Evolutionary conservation across 1,140 invertebrate genomes (phyloP), one percentile per base, ranked within the genome.

Genomic region (Propsilocerus akamusi): DNA sequence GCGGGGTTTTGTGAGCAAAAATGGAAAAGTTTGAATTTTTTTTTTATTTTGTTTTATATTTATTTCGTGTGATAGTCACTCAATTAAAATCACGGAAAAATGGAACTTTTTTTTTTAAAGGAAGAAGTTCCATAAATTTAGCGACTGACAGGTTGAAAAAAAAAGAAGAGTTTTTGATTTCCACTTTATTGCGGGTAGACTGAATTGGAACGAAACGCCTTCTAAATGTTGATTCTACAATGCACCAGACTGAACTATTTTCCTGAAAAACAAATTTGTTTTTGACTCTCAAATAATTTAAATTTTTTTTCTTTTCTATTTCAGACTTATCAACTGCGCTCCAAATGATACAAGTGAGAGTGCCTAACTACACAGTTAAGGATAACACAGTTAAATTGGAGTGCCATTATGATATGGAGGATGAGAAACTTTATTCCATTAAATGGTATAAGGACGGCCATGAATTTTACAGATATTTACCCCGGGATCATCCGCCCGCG

Each of bases 391-490:
- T 74, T 24, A 62, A 61, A 48, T 64, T 82, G 53, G 70, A 75
- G 59, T 81, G 79, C 60, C 66, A 71, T 53, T 82, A 76, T 61
- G 69, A 78, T 59, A 65, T 81, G 59, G 78, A 81, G 55, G 71
- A 67, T 1, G 78, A 80, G 52, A 63, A 67, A 20, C 72, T 86
- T 24, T 86, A 86, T 61, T 82, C 81, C 5, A 79, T 85, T 50
- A 84, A 85, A 68, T 86, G 82, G 82, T 85, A 84, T 70, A 80
- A 77, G 64, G 80, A 80, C 54, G 74, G 75, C 51, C 74, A 80
- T 56, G 83, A 86, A 66, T 85, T 86, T 68, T 86, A 81, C 64
- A 74, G 82, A 64, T 85, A 78, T 65, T 76, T 83, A 46, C 82
- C 83, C 2, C 68, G 76, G 50, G 77, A 80, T 57, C 70, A 67